These are phyloP conservation scores for Rhabdomys dilectus DNA, from an alignment of 2,113 vertebrate genomes.

Conservation along the genomic window DNA sequence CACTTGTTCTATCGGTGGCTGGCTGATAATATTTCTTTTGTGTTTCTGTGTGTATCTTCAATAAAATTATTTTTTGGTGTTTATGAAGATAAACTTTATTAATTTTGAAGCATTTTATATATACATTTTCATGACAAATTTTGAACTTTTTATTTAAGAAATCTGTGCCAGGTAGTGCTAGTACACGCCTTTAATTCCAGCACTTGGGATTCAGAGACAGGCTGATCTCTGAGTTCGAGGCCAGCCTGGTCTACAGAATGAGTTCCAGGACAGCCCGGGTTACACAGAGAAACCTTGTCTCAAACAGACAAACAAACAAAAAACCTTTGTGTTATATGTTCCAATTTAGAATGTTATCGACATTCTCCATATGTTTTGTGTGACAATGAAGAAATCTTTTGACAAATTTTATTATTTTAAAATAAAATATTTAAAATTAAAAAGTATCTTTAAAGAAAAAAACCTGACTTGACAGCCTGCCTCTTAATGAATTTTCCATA, in stretches of 20 bases:
- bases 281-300: not conserved
- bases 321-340: constrained; percentile 20
- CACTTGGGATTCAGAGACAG: not conserved
- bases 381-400: constrained; percentile 39
- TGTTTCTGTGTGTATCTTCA: constrained; percentile 74
- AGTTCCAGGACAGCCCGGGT: not conserved
- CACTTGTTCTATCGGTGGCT: constrained; percentile 69
- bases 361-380: constrained; percentile 34
- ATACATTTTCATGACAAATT: constrained; percentile 54
- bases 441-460: constrained; percentile 39
- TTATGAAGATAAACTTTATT: constrained; percentile 73
- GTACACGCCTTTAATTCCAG: not conserved
- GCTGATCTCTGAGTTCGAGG: not conserved
- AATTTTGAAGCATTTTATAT: constrained; percentile 66
- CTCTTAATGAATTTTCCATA: not conserved
- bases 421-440: constrained; percentile 56
- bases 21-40: constrained; percentile 69
- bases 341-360: constrained; percentile 50
- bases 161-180: not conserved
- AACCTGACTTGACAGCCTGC: not conserved
- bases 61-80: constrained; percentile 79
- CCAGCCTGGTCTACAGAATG: not conserved
- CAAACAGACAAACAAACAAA: not conserved
- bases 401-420: constrained; percentile 37
- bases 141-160: constrained; percentile 55